phyloP scores from a whole-genome alignment of 2,888 invertebrate species.

The Tanypteryx hageni region DNA sequence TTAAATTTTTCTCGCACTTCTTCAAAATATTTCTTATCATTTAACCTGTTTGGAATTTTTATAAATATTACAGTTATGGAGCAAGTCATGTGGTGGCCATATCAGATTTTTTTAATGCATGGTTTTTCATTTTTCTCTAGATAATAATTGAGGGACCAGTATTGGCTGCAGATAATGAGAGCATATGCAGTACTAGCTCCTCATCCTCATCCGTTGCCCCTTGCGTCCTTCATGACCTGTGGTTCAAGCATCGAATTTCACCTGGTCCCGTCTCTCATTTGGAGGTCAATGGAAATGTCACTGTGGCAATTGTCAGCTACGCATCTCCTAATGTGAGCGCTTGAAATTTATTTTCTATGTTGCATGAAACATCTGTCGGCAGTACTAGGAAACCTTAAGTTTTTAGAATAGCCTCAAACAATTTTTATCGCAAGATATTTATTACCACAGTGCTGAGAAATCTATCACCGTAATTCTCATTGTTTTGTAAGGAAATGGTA shows the following conservation, averaged over 20 bases:
- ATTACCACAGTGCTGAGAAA: too few species aligned
- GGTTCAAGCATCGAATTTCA: slow-evolving; percentile 85
- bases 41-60: too few species aligned
- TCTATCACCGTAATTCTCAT: too few species aligned
- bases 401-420: too few species aligned
- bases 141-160: slow-evolving; percentile 67
- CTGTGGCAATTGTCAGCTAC: slow-evolving; percentile 83
- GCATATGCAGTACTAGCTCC: neutral
- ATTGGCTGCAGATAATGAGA: slow-evolving; percentile 60
- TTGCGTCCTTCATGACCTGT: slow-evolving; percentile 80
- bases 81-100: neutral
- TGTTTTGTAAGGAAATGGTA: too few species aligned
- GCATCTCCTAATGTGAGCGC: slow-evolving; percentile 77
- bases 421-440: too few species aligned
- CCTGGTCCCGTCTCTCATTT: slow-evolving; percentile 86
- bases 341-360: neutral
- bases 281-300: slow-evolving; percentile 86
- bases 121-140: slow-evolving; percentile 57
- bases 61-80: too few species aligned
- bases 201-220: neutral
- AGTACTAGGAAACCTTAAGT: too few species aligned
- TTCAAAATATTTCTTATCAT: too few species aligned
- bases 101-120: neutral
- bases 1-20: too few species aligned
- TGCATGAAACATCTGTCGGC: too few species aligned